These are phyloP conservation scores for Nannoperca obscura DNA, from an alignment of 2,797 vertebrate species.

Conservation along the genomic window DNA sequence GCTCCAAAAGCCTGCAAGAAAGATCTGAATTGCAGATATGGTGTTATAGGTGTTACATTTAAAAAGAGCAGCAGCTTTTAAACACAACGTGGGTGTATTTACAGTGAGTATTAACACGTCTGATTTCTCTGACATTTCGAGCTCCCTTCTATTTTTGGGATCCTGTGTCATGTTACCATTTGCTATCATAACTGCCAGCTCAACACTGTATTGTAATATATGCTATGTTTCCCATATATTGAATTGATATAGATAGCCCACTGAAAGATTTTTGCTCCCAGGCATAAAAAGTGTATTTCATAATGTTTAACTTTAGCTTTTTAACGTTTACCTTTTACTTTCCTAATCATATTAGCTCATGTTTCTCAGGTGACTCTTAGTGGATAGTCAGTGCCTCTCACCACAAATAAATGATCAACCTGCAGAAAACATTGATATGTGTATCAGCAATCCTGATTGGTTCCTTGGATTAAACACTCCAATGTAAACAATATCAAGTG, in stretches of 20 bases:
- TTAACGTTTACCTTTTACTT: not conserved
- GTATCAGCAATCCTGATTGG: conserved; percentile 1
- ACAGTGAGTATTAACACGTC: conserved; percentile 46
- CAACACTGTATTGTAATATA: not conserved
- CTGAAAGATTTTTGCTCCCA: not conserved
- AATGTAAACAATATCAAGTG: conserved; percentile 23
- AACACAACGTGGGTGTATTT: conserved; percentile 34
- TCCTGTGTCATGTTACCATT: conserved; percentile 23
- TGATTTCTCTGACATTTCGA: conserved; percentile 36
- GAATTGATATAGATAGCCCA: not conserved
- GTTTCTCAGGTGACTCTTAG: not conserved
- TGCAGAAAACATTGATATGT: conserved; percentile 3
- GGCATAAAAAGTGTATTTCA: not conserved
- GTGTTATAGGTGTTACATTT: conserved; percentile 14
- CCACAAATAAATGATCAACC: conserved; percentile 12
- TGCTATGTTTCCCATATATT: not conserved
- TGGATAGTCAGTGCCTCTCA: not conserved
- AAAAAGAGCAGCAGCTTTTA: conserved; percentile 11
- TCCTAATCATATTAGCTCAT: not conserved
- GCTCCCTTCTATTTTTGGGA: conserved; percentile 41
- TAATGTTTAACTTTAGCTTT: not conserved
- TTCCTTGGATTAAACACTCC: not conserved
- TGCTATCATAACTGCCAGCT: conserved; percentile 1
- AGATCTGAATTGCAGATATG: conserved; percentile 14
- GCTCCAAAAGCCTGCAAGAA: not conserved